Evolutionary conservation across 2,797 vertebrate species (phyloP).

Genomic region (Lutjanus campechanus): DNA sequence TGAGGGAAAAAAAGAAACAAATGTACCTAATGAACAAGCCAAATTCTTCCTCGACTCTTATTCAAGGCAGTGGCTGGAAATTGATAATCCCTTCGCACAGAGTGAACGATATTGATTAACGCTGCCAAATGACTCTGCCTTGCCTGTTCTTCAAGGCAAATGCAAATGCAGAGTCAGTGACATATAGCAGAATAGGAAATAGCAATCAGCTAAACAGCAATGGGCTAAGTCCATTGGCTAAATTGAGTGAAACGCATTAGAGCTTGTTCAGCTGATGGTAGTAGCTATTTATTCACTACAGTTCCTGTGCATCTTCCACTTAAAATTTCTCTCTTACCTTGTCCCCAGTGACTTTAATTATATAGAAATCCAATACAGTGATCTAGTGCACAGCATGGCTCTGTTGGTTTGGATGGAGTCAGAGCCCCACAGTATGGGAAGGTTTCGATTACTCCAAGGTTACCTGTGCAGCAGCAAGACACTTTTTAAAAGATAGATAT

Average conservation of each 20-base stretch:
- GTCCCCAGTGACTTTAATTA: slow-evolving; percentile 79
- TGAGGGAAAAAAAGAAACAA: slow-evolving; percentile 29
- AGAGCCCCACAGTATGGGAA: slow-evolving; percentile 29
- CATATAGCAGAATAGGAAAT: slow-evolving; percentile 77
- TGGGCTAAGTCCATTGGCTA: slow-evolving; percentile 77
- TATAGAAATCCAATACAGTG: slow-evolving; percentile 80
- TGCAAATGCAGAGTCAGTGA: slow-evolving; percentile 72
- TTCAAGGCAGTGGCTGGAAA: slow-evolving; percentile 68
- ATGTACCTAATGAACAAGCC: slow-evolving; percentile 65
- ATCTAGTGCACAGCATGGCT: slow-evolving; percentile 66
- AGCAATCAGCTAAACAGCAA: slow-evolving; percentile 77
- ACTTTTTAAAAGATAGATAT: slow-evolving; percentile 27
- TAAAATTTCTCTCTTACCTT: slow-evolving; percentile 72
- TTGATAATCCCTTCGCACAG: slow-evolving; percentile 70
- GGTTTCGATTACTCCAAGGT: slow-evolving; percentile 67
- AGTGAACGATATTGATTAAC: slow-evolving; percentile 78
- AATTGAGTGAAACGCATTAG: slow-evolving; percentile 83
- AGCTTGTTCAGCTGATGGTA: slow-evolving; percentile 76
- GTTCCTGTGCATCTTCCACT: slow-evolving; percentile 74
- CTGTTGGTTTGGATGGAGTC: slow-evolving; percentile 55
- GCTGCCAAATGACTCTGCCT: slow-evolving; percentile 77
- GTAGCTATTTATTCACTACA: slow-evolving; percentile 74
- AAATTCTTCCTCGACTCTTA: slow-evolving; percentile 63
- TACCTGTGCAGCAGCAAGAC: slow-evolving; percentile 35
- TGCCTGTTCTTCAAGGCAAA: slow-evolving; percentile 79